Evolutionary conservation across 2,888 invertebrate species (phyloP).

Genomic region (Imbricaverruca yamaguchii): DNA sequence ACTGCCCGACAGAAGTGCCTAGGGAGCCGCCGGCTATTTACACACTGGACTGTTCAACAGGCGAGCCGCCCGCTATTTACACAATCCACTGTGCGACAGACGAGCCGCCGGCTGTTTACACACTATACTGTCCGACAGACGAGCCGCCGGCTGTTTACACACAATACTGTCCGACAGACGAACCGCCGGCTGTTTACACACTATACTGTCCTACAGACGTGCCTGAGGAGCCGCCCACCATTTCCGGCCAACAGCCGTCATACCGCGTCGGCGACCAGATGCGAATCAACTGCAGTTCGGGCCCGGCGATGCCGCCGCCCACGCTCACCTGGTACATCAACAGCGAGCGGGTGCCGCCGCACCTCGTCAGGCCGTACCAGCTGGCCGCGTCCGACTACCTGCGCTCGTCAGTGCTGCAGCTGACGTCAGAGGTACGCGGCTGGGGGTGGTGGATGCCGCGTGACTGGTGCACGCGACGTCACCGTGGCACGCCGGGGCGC

Average conservation of each 20-base stretch:
- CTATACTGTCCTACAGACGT: background rate
- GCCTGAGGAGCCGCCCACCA: background rate
- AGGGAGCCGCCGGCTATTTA: too few relatives aligned
- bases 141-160: background rate
- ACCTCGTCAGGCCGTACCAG: background rate
- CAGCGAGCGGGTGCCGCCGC: background rate
- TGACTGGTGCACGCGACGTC: too few relatives aligned
- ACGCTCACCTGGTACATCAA: conserved; percentile 23
- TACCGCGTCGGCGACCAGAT: background rate
- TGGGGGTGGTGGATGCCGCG: too few relatives aligned
- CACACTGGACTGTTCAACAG: too few relatives aligned
- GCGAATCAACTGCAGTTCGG: conserved; percentile 4
- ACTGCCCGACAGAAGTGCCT: too few relatives aligned
- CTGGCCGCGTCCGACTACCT: background rate
- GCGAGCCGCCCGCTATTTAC: too few relatives aligned
- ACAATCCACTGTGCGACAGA: too few relatives aligned
- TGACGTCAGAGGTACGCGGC: background rate
- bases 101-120: conserved; percentile 20
- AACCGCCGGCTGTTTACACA: background rate
- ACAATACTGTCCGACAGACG: background rate
- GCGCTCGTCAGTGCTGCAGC: background rate
- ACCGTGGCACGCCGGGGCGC: too few relatives aligned
- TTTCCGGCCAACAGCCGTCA: background rate
- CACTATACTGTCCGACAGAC: background rate
- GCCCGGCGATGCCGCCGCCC: conserved; percentile 8